A percentile compares a stretch with the other conserved stretches of the same genome.
Evolutionary conservation across 2,113 vertebrate genomes (phyloP).

Genomic region (Sander vitreus): DNA sequence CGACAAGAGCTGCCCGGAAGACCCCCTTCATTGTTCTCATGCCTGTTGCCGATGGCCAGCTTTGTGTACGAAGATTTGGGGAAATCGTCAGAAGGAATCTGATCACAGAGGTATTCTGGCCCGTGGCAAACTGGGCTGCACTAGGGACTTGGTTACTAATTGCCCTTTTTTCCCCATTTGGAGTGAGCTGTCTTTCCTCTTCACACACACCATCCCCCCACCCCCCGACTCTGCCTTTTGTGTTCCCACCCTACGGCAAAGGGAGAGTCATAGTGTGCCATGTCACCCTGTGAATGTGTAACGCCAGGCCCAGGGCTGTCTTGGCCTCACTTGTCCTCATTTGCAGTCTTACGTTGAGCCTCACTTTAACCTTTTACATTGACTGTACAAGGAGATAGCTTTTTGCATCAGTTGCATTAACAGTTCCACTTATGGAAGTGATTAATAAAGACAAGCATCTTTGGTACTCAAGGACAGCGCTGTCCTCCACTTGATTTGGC

Average conservation of each 20-base stretch:
- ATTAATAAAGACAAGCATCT: slow-evolving; percentile 64
- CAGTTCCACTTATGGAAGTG: slow-evolving; percentile 38
- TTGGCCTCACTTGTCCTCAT: slow-evolving; percentile 77
- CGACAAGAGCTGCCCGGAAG: slow-evolving; percentile 39
- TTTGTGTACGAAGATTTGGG: slow-evolving; percentile 60
- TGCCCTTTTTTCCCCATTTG: slow-evolving; percentile 70
- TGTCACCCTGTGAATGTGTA: slow-evolving; percentile 82
- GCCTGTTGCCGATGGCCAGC: slow-evolving; percentile 48
- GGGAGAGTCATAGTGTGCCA: slow-evolving; percentile 78
- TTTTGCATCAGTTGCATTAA: slow-evolving; percentile 55
- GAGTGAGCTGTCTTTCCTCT: slow-evolving; percentile 67
- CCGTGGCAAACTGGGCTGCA: slow-evolving; percentile 70
- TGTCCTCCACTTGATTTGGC: slow-evolving; percentile 25
- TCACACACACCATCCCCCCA: slow-evolving; percentile 45
- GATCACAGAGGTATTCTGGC: slow-evolving; percentile 72
- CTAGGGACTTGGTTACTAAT: slow-evolving; percentile 77
- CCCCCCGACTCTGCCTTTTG: slow-evolving; percentile 46
- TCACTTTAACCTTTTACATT: slow-evolving; percentile 70
- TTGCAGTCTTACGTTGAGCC: slow-evolving; percentile 72
- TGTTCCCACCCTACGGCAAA: slow-evolving; percentile 72
- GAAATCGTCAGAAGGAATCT: slow-evolving; percentile 75
- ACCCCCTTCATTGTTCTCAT: slow-evolving; percentile 52
- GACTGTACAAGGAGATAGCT: slow-evolving; percentile 50
- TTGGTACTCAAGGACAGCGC: slow-evolving; percentile 49
- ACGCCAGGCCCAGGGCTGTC: slow-evolving; percentile 67